These are phyloP conservation scores for Gymnocheta viridis DNA, from an alignment of 2,888 invertebrate genomes.

Conservation along the genomic window DNA sequence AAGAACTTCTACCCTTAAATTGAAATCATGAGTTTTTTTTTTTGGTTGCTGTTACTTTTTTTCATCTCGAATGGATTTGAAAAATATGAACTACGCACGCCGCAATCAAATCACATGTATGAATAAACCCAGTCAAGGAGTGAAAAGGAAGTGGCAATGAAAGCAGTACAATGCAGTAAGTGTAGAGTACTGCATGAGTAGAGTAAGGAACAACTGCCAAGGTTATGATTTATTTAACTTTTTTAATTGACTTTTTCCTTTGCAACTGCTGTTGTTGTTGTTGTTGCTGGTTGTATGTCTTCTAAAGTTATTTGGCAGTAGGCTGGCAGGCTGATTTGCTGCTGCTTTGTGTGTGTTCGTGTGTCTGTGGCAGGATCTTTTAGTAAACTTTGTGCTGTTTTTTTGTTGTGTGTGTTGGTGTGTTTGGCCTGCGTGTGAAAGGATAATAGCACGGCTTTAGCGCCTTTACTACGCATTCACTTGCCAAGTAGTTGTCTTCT, in stretches of 20 bases:
- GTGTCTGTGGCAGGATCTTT: slow-evolving; percentile 62
- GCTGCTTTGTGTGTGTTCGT: not conserved
- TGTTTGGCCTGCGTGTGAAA: slow-evolving; percentile 78
- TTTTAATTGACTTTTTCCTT: slow-evolving; percentile 82
- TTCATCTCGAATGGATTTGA: slow-evolving; percentile 59
- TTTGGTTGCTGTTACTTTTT: slow-evolving; percentile 1
- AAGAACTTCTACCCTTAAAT: slow-evolving; percentile 55
- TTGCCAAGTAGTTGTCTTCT: slow-evolving; percentile 66
- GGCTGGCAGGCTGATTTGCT: slow-evolving; percentile 38
- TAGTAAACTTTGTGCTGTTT: slow-evolving; percentile 53
- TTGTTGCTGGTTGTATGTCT: slow-evolving; percentile 32
- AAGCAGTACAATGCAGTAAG: not conserved
- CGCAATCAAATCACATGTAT: slow-evolving; percentile 71
- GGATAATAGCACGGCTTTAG: slow-evolving; percentile 71
- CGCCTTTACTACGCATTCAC: slow-evolving; percentile 69
- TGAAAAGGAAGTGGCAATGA: slow-evolving; percentile 32
- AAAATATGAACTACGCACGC: slow-evolving; percentile 74
- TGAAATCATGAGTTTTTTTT: slow-evolving; percentile 1
- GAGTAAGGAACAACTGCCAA: slow-evolving; percentile 75
- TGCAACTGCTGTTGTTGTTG: slow-evolving; percentile 27
- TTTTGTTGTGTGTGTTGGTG: slow-evolving; percentile 30
- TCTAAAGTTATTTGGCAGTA: slow-evolving; percentile 60
- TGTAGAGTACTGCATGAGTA: slow-evolving; percentile 20
- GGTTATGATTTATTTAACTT: slow-evolving; percentile 82
- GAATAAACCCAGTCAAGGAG: slow-evolving; percentile 67